These are phyloP conservation scores for Vulpes vulpes DNA, from an alignment of 2,113 vertebrate genomes.

Conservation along the genomic window DNA sequence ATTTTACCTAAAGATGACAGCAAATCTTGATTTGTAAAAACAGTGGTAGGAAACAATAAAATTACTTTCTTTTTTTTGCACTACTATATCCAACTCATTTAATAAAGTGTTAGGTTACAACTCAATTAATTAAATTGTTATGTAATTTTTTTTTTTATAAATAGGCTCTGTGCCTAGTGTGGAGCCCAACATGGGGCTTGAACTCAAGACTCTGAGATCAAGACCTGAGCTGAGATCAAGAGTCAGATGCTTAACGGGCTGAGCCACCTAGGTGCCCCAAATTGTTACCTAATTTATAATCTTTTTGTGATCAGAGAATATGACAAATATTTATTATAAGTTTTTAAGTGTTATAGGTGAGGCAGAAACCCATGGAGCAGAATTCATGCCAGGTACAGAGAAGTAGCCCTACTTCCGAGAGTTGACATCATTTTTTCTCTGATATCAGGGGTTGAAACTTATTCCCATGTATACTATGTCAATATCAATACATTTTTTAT, in stretches of 20 bases:
- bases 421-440: not conserved
- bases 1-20: not conserved
- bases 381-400: not conserved
- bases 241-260: not conserved
- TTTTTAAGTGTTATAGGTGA: not conserved
- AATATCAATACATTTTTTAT: not conserved
- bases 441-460: not conserved
- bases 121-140: not conserved
- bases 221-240: not conserved
- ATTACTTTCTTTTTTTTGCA: not conserved
- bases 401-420: not conserved
- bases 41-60: not conserved
- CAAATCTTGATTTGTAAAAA: not conserved
- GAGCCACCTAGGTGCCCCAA: not conserved
- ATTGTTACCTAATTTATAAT: not conserved
- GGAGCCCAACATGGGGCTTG: not conserved
- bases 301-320: not conserved
- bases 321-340: not conserved
- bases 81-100: not conserved
- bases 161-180: not conserved
- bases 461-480: not conserved
- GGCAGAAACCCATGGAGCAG: not conserved
- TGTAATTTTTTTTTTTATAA: not conserved
- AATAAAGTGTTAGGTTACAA: not conserved
- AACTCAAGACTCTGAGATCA: not conserved